phyloP scores from a whole-genome alignment of 2,113 vertebrate genomes.

The Philantomba maxwellii region DNA sequence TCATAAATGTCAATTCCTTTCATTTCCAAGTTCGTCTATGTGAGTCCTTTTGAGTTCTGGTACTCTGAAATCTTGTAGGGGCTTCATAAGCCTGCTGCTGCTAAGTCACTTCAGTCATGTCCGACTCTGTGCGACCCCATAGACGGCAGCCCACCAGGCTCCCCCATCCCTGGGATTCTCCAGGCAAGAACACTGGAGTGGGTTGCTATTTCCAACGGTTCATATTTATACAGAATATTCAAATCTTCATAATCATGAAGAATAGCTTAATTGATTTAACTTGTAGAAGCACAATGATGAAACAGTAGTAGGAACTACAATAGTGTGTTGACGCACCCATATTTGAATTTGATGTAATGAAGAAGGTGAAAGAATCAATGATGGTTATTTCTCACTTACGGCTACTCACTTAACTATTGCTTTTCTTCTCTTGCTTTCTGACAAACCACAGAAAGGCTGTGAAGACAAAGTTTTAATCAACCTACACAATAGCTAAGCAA shows the following conservation, averaged over 20 bases:
- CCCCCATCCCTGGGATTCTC: too few relatives aligned
- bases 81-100: not conserved
- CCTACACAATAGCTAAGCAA: not conserved
- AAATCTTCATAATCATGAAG: not conserved
- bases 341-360: not conserved
- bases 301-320: not conserved
- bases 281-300: not conserved
- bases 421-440: not conserved
- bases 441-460: not conserved
- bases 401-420: not conserved
- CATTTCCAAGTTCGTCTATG: not conserved
- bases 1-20: not conserved
- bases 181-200: too few relatives aligned
- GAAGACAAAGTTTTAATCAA: not conserved
- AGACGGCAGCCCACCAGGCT: too few relatives aligned
- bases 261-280: not conserved
- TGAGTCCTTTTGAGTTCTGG: not conserved
- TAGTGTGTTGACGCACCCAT: not conserved
- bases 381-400: not conserved
- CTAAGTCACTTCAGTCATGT: too few relatives aligned
- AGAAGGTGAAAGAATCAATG: not conserved
- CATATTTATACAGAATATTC: not conserved
- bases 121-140: too few relatives aligned
- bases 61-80: not conserved
- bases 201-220: too few relatives aligned